These are phyloP conservation scores for Sphaerophoria taeniata DNA, from an alignment of 2,888 invertebrate genomes.

Conservation along the genomic window DNA sequence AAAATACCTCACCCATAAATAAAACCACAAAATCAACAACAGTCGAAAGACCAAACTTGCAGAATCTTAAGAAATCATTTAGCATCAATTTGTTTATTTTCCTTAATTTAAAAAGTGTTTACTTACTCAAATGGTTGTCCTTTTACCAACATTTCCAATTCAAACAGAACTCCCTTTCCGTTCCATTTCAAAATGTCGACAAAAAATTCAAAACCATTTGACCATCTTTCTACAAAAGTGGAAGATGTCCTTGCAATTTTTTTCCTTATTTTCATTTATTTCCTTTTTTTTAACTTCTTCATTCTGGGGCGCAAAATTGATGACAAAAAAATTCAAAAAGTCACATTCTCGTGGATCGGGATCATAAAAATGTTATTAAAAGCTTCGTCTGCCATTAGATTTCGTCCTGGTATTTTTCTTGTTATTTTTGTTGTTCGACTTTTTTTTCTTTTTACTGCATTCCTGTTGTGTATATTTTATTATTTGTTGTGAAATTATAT, in stretches of 20 bases:
- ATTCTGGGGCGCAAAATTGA: background rate
- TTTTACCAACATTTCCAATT: background rate
- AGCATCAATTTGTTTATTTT: slow-evolving; percentile 26
- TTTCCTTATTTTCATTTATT: slow-evolving; percentile 28
- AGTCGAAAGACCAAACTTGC: background rate
- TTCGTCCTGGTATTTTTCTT: slow-evolving; percentile 22
- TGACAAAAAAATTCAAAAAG: slow-evolving; percentile 57
- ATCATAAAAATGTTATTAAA: slow-evolving; percentile 71
- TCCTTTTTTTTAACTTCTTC: slow-evolving; percentile 1
- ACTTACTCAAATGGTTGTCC: background rate
- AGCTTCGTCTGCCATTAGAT: slow-evolving; percentile 56
- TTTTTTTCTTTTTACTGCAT: slow-evolving; percentile 32
- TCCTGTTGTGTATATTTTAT: slow-evolving; percentile 1
- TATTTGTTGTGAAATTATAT: background rate
- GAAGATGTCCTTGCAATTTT: slow-evolving; percentile 54
- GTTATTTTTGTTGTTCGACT: background rate
- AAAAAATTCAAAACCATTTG: slow-evolving; percentile 50
- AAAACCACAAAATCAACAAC: background rate
- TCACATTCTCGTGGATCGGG: slow-evolving; percentile 60
- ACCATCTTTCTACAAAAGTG: slow-evolving; percentile 30
- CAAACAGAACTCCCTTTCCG: background rate
- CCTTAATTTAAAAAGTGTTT: slow-evolving; percentile 20
- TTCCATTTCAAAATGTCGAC: slow-evolving; percentile 16
- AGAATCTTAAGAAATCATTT: background rate
- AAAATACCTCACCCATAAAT: background rate